These are phyloP conservation scores for Peromyscus nudipes DNA, from an alignment of 2,797 vertebrate species.

Conservation along the genomic window DNA sequence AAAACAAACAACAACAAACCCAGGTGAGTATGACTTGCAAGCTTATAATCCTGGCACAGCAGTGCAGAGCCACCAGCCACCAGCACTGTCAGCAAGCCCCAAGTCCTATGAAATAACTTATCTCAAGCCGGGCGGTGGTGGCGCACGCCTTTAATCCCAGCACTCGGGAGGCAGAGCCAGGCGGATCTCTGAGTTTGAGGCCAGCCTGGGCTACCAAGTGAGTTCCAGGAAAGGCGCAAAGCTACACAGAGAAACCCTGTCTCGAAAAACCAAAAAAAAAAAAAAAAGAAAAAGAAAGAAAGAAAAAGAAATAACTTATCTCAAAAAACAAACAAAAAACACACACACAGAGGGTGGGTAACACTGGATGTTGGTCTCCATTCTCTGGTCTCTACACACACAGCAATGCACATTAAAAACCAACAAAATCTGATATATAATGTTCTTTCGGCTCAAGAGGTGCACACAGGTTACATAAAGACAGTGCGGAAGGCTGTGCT, in stretches of 20 bases:
- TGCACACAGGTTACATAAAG: background rate
- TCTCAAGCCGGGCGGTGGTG: too few species aligned
- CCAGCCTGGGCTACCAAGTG: too few species aligned
- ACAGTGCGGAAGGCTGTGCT: background rate
- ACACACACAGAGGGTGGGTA: too few species aligned
- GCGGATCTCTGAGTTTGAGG: too few species aligned
- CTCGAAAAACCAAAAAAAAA: too few species aligned
- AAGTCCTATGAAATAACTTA: background rate
- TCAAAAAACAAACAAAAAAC: background rate
- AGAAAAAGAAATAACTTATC: background rate
- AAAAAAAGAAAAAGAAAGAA: background rate
- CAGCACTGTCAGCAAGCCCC: too few species aligned
- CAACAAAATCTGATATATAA: background rate
- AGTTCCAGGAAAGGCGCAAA: too few species aligned
- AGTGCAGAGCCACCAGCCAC: too few species aligned
- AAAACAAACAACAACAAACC: background rate
- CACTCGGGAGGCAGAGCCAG: too few species aligned
- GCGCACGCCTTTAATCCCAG: too few species aligned
- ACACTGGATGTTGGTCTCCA: background rate
- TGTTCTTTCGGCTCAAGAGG: constrained; percentile 14
- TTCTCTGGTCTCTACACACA: background rate
- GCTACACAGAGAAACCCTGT: too few species aligned
- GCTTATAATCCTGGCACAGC: background rate
- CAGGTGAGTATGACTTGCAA: background rate
- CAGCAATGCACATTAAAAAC: background rate